Conservation (phyloP, 2,797 vertebrate species). For the Anabas testudineus region DNA sequence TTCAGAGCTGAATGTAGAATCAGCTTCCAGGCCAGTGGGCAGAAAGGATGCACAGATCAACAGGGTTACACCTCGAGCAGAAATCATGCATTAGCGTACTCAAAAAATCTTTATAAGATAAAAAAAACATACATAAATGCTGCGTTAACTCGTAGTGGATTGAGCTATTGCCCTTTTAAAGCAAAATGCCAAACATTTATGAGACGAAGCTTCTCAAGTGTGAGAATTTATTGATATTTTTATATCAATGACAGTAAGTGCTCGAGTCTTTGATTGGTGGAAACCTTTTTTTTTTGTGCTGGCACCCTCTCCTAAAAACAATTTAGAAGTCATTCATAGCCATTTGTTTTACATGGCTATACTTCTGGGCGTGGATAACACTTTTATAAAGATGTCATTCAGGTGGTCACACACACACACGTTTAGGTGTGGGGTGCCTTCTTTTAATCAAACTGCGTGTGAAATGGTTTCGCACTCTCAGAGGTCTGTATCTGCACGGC, state of each 20-base stretch:
- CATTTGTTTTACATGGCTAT: too few species aligned
- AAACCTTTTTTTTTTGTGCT: too few species aligned
- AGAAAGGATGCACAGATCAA: background rate
- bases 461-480: conserved; percentile 26
- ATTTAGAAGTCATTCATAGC: too few species aligned
- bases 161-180: too few species aligned
- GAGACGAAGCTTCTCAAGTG: background rate
- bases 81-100: background rate
- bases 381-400: conserved; percentile 11
- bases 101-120: background rate
- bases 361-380: background rate
- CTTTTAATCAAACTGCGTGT: conserved; percentile 15
- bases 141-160: too few species aligned
- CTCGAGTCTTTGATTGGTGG: too few species aligned
- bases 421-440: conserved; percentile 3
- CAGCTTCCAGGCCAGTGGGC: background rate
- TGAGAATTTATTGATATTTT: conserved; percentile 3
- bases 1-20: background rate
- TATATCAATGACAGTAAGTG: too few species aligned
- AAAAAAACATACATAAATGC: too few species aligned
- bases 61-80: background rate
- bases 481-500: conserved; percentile 9
- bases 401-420: background rate
- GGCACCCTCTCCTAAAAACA: too few species aligned
- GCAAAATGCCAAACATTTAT: too few species aligned